phyloP scores from a whole-genome alignment of 2,888 invertebrate genomes.

The Drosophila leonis region DNA sequence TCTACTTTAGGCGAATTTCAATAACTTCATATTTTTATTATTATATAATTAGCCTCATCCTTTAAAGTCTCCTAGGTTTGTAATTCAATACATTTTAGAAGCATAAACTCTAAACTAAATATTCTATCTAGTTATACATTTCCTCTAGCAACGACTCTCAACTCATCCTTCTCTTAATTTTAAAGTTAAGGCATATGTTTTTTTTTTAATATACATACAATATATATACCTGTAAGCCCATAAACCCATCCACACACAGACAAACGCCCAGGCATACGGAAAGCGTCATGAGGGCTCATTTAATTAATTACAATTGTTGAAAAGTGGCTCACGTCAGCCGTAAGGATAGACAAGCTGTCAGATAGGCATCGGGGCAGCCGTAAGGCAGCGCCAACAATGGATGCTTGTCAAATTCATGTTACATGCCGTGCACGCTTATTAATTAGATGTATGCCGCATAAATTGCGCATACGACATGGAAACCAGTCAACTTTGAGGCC shows the following conservation, averaged over 20 bases:
- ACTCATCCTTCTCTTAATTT: not conserved
- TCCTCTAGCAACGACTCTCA: not conserved
- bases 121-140: not conserved
- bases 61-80: not conserved
- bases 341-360: conserved; percentile 46
- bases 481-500: conserved; percentile 5
- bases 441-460: conserved; percentile 60
- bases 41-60: not conserved
- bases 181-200: not conserved
- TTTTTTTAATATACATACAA: not conserved
- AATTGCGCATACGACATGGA: conserved; percentile 63
- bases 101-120: not conserved
- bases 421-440: conserved; percentile 50
- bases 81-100: not conserved
- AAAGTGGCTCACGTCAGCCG: conserved; percentile 30
- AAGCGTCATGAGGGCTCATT: conserved; percentile 29
- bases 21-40: not conserved
- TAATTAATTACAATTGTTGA: conserved; percentile 59
- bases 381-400: conserved; percentile 28
- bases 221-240: not conserved
- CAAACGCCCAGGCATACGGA: not conserved
- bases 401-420: conserved; percentile 29
- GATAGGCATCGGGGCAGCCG: conserved; percentile 12
- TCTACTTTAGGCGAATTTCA: no score
- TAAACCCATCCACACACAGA: not conserved